A percentile compares a stretch with the other conserved stretches of the same genome.
These are phyloP conservation scores for Trichonephila clavata DNA, from an alignment of 1,140 invertebrate genomes.

Conservation along the genomic window DNA sequence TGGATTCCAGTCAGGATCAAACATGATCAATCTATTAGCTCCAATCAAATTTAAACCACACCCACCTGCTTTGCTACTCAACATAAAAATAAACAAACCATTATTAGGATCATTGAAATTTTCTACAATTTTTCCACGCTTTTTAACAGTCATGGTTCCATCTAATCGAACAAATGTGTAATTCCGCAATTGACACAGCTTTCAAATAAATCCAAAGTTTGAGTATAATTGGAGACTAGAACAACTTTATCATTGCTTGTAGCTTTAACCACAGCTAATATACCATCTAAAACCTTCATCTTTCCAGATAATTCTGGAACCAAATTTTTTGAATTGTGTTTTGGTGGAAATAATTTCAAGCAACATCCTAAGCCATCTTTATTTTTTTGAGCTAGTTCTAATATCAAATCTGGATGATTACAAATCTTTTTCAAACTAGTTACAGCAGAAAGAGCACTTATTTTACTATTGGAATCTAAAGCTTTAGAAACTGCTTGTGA, in stretches of 20 bases:
- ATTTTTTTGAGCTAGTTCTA: slow-evolving; percentile 91
- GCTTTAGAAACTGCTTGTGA: slow-evolving; percentile 89
- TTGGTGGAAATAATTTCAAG: slow-evolving; percentile 86
- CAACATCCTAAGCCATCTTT: slow-evolving; percentile 93
- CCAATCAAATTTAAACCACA: slow-evolving; percentile 96
- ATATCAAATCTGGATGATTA: slow-evolving; percentile 97
- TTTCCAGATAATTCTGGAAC: slow-evolving; percentile 89
- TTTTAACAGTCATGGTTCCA: slow-evolving; percentile 99
- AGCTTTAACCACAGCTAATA: slow-evolving; percentile 94
- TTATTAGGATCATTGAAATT: slow-evolving; percentile 93
- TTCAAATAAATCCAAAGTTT: slow-evolving; percentile 98
- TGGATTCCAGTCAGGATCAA: slow-evolving; percentile 99
- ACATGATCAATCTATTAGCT: slow-evolving; percentile 97
- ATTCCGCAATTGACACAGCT: slow-evolving; percentile 88
- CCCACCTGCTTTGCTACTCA: slow-evolving; percentile 99
- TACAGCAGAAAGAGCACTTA: slow-evolving; percentile 91
- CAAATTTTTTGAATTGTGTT: slow-evolving; percentile 86
- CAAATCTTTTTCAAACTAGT: slow-evolving; percentile 98
- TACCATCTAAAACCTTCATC: slow-evolving; percentile 95
- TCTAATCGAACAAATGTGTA: slow-evolving; percentile 96
- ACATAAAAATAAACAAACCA: slow-evolving; percentile 89
- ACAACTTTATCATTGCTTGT: slow-evolving; percentile 98
- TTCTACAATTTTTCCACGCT: slow-evolving; percentile 97
- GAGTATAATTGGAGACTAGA: slow-evolving; percentile 99
- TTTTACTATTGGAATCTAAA: slow-evolving; percentile 81